Base-by-base conservation (phyloP, 2,888 invertebrate genomes). In the Alloplasta piceator region DNA sequence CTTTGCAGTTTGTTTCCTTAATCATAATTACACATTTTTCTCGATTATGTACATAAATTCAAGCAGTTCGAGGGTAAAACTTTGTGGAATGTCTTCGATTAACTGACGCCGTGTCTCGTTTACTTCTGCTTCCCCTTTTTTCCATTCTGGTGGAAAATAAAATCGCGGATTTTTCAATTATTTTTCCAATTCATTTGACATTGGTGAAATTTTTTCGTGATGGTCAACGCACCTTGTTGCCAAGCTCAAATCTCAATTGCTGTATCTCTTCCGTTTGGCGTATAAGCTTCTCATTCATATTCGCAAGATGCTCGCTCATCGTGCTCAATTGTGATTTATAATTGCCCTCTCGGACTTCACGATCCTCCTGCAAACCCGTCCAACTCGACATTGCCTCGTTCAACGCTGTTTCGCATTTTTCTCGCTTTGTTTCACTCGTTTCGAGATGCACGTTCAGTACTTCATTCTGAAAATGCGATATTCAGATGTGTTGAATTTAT, bases 241-340 rank as follows among this genome's bases (percentile, higher is more conserved):
- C 89, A 75, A 94, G 92, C 90, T 94, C 94, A 88, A 95, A 95
- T 86, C 94, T 94, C 43, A 96, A 92, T 83, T 94, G 94, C 86
- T 96, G 95, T 85, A 97, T 96, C 90, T 96, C 94, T 92, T 97
- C 97, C 90, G 96, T 96, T 89, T 97, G 97, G 71, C 93, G 92
- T 26, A 98, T 95, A 64, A 98, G 94, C 93, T 97, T 98, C 86
- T 98, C 98, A 92, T 96, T 96, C 94, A 96, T 94, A 68, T 95
- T 94, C 14, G 96, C 96, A 86, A 96, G 93, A 92, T 96, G 96
- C 87, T 96, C 96, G 84, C 95, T 96, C 95, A 96, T 95, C 78
- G 95, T 95, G 87, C 95, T 95, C 71, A 96, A 92, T 89, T 96
- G 96, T 43, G 93, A 92, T 90, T 96, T 95, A 93, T 98, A 94